A percentile compares a stretch with the other conserved stretches of the same genome.
These are phyloP conservation scores for Eciton burchellii DNA, from an alignment of 1,140 invertebrate genomes.

Conservation along the genomic window DNA sequence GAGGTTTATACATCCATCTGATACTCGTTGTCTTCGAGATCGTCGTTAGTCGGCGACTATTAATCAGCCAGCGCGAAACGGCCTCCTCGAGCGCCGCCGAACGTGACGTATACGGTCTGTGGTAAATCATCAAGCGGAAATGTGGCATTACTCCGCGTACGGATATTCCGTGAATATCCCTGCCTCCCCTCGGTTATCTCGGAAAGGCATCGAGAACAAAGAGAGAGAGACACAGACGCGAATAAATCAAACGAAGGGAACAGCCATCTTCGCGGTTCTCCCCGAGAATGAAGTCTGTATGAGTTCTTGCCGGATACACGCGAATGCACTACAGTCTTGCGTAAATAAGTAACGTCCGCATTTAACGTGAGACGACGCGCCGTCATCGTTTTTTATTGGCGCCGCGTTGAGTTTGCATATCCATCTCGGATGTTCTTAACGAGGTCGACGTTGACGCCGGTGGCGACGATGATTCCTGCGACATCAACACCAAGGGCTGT, in stretches of 20 bases:
- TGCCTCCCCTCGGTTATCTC: neutral
- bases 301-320: neutral
- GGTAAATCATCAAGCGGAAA: neutral
- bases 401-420: conserved; percentile 47
- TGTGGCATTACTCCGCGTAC: neutral
- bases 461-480: conserved; percentile 79
- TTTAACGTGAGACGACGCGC: neutral
- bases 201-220: neutral
- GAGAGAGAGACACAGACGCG: neutral
- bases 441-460: conserved; percentile 84
- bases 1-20: conserved; percentile 41
- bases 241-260: conserved; percentile 37
- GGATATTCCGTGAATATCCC: conserved; percentile 3
- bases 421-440: conserved; percentile 61
- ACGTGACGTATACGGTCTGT: neutral
- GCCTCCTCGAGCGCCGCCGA: neutral
- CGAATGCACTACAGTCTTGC: neutral
- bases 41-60: conserved; percentile 21
- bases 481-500: conserved; percentile 89
- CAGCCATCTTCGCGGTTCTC: conserved; percentile 1
- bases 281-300: neutral
- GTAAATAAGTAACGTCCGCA: conserved; percentile 14
- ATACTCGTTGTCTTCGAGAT: conserved; percentile 14
- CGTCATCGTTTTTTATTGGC: conserved; percentile 79
- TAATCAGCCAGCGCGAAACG: conserved; percentile 40